Conservation (phyloP, 2,797 vertebrate species). For the Tiaroga cobitis region DNA sequence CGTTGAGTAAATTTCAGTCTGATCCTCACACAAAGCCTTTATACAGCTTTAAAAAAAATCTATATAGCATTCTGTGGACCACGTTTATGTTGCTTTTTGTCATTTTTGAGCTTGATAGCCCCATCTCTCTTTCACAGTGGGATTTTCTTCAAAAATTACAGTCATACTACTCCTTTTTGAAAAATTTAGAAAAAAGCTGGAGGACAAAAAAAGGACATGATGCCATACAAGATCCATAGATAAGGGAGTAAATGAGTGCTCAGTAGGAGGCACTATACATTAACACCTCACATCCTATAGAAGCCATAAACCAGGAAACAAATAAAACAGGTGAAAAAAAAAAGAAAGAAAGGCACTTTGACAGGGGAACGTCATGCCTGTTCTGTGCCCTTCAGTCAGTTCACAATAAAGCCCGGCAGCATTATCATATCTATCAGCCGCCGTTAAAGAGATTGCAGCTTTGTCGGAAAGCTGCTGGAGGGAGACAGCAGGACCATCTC, state of each 20-base stretch:
- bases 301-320: conserved; percentile 39
- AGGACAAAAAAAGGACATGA: not conserved
- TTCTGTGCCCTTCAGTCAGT: conserved; percentile 67
- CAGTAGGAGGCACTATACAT: conserved; percentile 21
- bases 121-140: not conserved
- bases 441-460: conserved; percentile 76
- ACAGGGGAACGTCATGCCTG: conserved; percentile 32
- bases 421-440: conserved; percentile 78
- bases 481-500: conserved; percentile 68
- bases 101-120: not conserved
- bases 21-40: not conserved
- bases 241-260: conserved; percentile 11
- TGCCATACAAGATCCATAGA: conserved; percentile 15
- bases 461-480: conserved; percentile 61
- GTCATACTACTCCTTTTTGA: not conserved
- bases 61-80: not conserved
- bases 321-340: conserved; percentile 32
- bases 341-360: conserved; percentile 39
- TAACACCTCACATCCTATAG: conserved; percentile 42
- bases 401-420: conserved; percentile 74
- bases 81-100: not conserved
- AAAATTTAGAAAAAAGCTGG: not conserved
- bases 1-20: not conserved
- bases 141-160: conserved; percentile 3
- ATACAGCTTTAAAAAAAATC: not conserved